phyloP scores from a whole-genome alignment of 1,140 invertebrate genomes.

The Phortica variegata region DNA sequence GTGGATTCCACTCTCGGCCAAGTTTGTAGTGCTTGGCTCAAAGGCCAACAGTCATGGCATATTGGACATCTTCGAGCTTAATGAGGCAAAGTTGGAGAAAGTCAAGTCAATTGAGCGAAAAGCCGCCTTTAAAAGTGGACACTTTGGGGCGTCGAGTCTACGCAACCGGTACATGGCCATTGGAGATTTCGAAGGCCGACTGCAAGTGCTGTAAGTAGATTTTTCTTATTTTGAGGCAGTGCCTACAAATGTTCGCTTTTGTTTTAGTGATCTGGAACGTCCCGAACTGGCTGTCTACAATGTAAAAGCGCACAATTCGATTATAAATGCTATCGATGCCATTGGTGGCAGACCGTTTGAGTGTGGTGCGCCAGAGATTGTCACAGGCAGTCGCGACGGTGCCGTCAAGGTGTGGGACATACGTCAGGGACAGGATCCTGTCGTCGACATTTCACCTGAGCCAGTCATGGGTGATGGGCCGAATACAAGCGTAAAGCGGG shows the following conservation, averaged over 20 bases:
- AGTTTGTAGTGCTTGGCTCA: conserved; percentile 86
- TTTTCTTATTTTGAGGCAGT: not conserved
- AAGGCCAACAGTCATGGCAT: conserved; percentile 80
- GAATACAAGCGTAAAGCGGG: conserved; percentile 63
- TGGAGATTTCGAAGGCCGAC: conserved; percentile 85
- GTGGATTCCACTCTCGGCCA: conserved; percentile 92
- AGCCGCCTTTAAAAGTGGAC: conserved; percentile 88
- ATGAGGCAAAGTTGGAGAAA: conserved; percentile 69
- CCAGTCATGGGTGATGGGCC: conserved; percentile 64
- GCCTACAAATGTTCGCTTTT: not conserved
- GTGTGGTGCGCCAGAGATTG: conserved; percentile 91
- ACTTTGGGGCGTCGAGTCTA: conserved; percentile 83
- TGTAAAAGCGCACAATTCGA: conserved; percentile 79
- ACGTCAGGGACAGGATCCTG: conserved; percentile 83
- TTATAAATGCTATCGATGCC: conserved; percentile 92
- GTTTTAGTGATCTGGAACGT: conserved; percentile 79
- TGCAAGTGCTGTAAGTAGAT: conserved; percentile 74
- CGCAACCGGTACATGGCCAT: conserved; percentile 81
- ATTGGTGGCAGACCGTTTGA: conserved; percentile 81
- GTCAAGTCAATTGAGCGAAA: conserved; percentile 75
- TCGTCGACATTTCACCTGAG: conserved; percentile 81
- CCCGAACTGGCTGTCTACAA: conserved; percentile 72
- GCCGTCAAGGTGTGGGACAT: conserved; percentile 95
- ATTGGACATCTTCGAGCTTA: conserved; percentile 85
- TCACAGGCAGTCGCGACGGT: conserved; percentile 90